These are phyloP conservation scores for Pogonus chalceus DNA, from an alignment of 1,140 invertebrate species.

Conservation along the genomic window DNA sequence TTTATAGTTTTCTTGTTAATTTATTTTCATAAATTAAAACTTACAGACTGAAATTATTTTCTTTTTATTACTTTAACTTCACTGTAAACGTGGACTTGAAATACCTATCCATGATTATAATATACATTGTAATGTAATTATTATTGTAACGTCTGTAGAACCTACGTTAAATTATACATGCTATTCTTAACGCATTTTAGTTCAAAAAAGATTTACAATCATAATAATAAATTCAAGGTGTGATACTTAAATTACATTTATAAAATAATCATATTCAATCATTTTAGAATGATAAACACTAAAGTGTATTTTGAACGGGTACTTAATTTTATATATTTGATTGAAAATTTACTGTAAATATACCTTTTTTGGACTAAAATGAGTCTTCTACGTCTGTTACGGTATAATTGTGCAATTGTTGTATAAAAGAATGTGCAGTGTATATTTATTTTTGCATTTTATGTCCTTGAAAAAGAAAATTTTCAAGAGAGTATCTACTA, in stretches of 20 bases:
- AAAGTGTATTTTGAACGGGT: too few relatives aligned
- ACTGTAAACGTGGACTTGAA: constrained; percentile 2
- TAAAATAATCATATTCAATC: neutral
- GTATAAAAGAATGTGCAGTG: neutral
- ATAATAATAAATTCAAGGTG: constrained; percentile 6
- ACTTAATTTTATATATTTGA: neutral
- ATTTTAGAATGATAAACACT: neutral
- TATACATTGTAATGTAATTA: constrained; percentile 25
- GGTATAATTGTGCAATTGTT: constrained; percentile 23
- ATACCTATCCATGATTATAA: constrained; percentile 10
- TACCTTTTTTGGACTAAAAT: constrained; percentile 22
- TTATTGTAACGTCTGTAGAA: constrained; percentile 23
- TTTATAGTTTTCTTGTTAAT: too few relatives aligned
- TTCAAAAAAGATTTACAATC: constrained; percentile 7
- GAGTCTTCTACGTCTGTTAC: constrained; percentile 19
- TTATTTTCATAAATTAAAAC: too few relatives aligned
- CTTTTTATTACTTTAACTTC: constrained; percentile 8
- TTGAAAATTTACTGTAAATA: neutral
- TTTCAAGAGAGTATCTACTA: constrained; percentile 5
- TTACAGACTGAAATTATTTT: neutral
- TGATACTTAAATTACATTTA: neutral
- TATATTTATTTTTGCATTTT: constrained; percentile 11
- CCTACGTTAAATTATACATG: constrained; percentile 4
- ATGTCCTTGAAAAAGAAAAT: neutral
- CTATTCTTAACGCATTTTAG: constrained; percentile 11